Percentiles rank a stretch among this genome's conserved stretches.
Evolutionary conservation across 2,888 invertebrate genomes (phyloP).

Genomic region (Phengaris arion): DNA sequence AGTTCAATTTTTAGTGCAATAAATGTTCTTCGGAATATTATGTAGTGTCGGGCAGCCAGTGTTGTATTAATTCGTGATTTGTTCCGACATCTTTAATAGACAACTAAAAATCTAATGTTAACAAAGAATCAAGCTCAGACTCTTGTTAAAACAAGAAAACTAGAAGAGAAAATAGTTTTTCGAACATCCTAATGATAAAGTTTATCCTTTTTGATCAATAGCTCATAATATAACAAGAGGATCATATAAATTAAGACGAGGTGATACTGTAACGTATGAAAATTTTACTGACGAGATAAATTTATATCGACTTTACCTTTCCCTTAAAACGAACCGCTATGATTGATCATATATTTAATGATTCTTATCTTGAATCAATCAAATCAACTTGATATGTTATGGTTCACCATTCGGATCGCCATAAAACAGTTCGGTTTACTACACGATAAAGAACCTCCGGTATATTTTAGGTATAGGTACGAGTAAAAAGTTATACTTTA

Average conservation of each 20-base stretch:
- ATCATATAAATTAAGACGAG: background rate
- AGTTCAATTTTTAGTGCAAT: background rate
- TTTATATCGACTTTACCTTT: background rate
- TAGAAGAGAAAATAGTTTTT: background rate
- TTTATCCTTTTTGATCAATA: no score
- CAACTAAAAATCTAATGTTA: background rate
- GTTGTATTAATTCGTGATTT: no score
- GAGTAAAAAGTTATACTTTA: slow-evolving; percentile 20
- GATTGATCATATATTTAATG: slow-evolving; percentile 22
- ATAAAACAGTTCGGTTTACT: slow-evolving; percentile 22
- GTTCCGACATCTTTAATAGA: no score
- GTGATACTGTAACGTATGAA: slow-evolving; percentile 1
- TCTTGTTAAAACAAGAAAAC: background rate
- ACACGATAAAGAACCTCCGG: slow-evolving; percentile 4
- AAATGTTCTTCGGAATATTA: background rate
- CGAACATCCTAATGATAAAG: background rate
- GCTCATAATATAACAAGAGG: no score
- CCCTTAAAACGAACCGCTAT: background rate
- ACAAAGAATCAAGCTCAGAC: no score
- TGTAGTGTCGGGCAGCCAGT: no score
- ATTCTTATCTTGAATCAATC: slow-evolving; percentile 27
- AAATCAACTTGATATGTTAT: slow-evolving; percentile 22
- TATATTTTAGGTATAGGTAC: slow-evolving; percentile 6
- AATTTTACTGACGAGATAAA: slow-evolving; percentile 6
- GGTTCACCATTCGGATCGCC: background rate